Conservation (phyloP, 2,113 vertebrate genomes). For the Acanthisitta chloris region DNA sequence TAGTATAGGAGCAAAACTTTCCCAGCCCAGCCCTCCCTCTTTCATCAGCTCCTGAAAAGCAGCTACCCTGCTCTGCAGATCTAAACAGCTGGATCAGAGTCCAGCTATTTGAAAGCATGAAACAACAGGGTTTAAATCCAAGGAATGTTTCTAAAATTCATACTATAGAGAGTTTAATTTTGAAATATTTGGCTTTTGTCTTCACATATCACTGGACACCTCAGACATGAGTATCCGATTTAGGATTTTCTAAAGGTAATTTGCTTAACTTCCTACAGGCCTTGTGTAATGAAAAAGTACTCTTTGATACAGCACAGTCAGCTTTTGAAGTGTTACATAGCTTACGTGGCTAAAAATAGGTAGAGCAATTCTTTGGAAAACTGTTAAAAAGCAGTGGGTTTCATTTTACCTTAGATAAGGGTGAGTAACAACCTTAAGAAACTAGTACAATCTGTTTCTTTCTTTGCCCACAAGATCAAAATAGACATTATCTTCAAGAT, state of each 20-base stretch:
- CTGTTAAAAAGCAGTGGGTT: constrained; percentile 32
- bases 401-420: constrained; percentile 56
- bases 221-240: background rate
- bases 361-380: constrained; percentile 54
- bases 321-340: background rate
- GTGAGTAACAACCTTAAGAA: constrained; percentile 60
- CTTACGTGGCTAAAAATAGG: constrained; percentile 44
- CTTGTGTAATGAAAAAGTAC: background rate
- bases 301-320: background rate
- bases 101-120: background rate
- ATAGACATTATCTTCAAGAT: constrained; percentile 46
- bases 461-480: constrained; percentile 46
- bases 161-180: background rate
- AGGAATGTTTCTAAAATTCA: background rate
- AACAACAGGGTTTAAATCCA: background rate
- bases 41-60: background rate
- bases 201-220: background rate
- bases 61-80: background rate
- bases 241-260: background rate
- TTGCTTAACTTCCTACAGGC: background rate
- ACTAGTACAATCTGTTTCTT: constrained; percentile 31
- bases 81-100: background rate
- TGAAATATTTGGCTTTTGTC: background rate
- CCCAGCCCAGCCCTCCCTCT: background rate
- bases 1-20: background rate